These are phyloP conservation scores for Syngnathus rostellatus DNA, from an alignment of 2,797 vertebrate genomes.

Conservation along the genomic window DNA sequence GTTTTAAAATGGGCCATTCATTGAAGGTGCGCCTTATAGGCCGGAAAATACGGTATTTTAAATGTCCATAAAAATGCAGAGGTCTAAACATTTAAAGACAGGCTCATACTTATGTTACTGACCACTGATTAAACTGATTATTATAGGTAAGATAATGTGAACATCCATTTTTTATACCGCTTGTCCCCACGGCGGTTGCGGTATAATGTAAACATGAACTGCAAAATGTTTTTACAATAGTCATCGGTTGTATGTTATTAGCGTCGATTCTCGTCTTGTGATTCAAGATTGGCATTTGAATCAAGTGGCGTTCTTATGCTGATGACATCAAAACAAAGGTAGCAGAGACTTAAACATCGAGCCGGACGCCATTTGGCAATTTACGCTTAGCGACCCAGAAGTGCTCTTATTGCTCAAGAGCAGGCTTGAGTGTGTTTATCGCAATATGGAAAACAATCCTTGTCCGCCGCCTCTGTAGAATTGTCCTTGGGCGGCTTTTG, in stretches of 20 bases:
- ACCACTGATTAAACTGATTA: too few relatives aligned
- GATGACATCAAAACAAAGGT: neutral
- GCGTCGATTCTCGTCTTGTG: neutral
- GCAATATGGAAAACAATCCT: conserved; percentile 29
- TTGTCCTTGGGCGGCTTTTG: neutral
- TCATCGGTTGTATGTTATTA: neutral
- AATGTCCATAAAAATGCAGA: too few relatives aligned
- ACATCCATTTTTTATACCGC: too few relatives aligned
- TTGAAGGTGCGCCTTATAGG: too few relatives aligned
- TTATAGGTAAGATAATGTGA: too few relatives aligned
- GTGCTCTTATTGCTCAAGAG: conserved; percentile 22
- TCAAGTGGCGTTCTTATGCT: neutral
- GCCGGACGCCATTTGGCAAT: conserved; percentile 6
- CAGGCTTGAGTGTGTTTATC: conserved; percentile 32
- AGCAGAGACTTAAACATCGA: neutral
- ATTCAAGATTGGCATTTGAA: neutral
- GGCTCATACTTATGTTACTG: too few relatives aligned
- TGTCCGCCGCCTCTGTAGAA: conserved; percentile 8
- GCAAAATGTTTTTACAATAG: neutral
- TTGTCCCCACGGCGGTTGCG: too few relatives aligned
- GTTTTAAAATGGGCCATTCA: too few relatives aligned
- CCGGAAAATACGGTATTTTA: too few relatives aligned
- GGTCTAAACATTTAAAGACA: too few relatives aligned
- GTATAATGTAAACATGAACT: too few relatives aligned
- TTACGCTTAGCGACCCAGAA: conserved; percentile 11